A percentile compares a stretch with the other conserved stretches of the same genome.
These are phyloP conservation scores for Vandiemenella viatica DNA, from an alignment of 2,888 invertebrate species.

Conservation along the genomic window DNA sequence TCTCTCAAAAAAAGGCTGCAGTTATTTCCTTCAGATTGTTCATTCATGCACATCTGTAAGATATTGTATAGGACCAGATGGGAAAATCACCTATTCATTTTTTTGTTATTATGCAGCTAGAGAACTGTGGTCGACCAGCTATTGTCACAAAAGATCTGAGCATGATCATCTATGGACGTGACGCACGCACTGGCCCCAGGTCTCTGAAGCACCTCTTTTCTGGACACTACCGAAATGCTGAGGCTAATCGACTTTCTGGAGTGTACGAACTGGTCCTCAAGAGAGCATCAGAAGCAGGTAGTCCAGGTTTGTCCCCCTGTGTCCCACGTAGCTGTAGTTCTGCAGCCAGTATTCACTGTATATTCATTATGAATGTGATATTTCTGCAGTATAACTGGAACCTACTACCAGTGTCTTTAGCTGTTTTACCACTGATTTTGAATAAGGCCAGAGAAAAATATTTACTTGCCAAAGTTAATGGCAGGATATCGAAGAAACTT, in stretches of 20 bases:
- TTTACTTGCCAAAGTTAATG: too few species aligned
- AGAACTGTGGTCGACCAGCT: conserved; percentile 93
- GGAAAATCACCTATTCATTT: too few species aligned
- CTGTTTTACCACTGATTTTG: too few species aligned
- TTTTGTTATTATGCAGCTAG: conserved; percentile 46
- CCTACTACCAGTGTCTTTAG: too few species aligned
- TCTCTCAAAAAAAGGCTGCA: neutral
- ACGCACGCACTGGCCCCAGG: conserved; percentile 72
- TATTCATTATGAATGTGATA: too few species aligned
- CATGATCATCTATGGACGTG: conserved; percentile 90
- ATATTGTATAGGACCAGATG: too few species aligned
- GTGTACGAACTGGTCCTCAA: conserved; percentile 92
- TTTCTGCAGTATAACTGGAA: too few species aligned
- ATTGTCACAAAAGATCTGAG: conserved; percentile 97
- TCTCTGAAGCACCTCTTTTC: conserved; percentile 69
- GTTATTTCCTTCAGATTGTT: too few species aligned
- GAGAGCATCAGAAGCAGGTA: conserved; percentile 90
- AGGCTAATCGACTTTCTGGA: conserved; percentile 91
- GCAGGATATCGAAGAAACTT: too few species aligned
- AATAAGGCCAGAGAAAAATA: too few species aligned
- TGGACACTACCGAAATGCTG: conserved; percentile 65
- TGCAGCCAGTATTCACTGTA: too few species aligned
- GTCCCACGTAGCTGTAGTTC: neutral
- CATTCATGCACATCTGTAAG: too few species aligned
- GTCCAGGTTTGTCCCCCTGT: conserved; percentile 49